Evolutionary conservation across 1,140 invertebrate species (phyloP).

Genomic region (Drosophila arizonae): DNA sequence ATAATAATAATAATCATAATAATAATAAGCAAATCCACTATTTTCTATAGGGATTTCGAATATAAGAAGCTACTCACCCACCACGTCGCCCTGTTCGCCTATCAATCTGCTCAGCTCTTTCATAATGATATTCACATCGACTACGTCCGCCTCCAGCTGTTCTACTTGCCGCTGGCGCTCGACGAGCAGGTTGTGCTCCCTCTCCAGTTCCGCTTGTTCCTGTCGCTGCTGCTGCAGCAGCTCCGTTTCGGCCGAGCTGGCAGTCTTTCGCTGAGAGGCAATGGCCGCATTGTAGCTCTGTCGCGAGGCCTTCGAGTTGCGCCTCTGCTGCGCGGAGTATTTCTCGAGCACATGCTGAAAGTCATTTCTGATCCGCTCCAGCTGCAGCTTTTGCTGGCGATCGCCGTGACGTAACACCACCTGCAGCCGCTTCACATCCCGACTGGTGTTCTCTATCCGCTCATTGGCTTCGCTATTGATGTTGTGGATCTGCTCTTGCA

Average conservation of each 20-base stretch:
- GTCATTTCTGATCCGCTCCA: constrained; percentile 90
- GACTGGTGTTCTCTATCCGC: constrained; percentile 88
- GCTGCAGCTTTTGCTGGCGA: constrained; percentile 91
- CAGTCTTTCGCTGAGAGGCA: constrained; percentile 82
- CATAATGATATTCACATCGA: constrained; percentile 97
- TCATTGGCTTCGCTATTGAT: constrained; percentile 91
- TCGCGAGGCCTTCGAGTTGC: constrained; percentile 91
- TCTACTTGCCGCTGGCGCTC: constrained; percentile 89
- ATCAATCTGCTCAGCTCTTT: constrained; percentile 92
- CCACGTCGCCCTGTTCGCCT: constrained; percentile 90
- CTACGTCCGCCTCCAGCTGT: constrained; percentile 91
- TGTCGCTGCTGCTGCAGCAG: constrained; percentile 83
- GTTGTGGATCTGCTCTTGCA: constrained; percentile 85
- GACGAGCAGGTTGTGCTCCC: constrained; percentile 90
- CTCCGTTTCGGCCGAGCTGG: constrained; percentile 83
- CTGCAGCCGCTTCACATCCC: constrained; percentile 88
- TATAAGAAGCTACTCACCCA: constrained; percentile 86
- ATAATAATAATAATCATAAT: too few species aligned
- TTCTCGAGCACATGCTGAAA: constrained; percentile 90
- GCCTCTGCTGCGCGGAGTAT: constrained; percentile 91
- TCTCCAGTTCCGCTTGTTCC: constrained; percentile 86
- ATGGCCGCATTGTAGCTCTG: constrained; percentile 85
- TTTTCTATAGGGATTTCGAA: not conserved
- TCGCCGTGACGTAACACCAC: constrained; percentile 87
- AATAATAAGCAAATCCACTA: too few species aligned